Percentiles rank a stretch among this genome's conserved stretches.
phyloP scores from a whole-genome alignment of 2,797 vertebrate species.

The Odontamblyopus rebecca region DNA sequence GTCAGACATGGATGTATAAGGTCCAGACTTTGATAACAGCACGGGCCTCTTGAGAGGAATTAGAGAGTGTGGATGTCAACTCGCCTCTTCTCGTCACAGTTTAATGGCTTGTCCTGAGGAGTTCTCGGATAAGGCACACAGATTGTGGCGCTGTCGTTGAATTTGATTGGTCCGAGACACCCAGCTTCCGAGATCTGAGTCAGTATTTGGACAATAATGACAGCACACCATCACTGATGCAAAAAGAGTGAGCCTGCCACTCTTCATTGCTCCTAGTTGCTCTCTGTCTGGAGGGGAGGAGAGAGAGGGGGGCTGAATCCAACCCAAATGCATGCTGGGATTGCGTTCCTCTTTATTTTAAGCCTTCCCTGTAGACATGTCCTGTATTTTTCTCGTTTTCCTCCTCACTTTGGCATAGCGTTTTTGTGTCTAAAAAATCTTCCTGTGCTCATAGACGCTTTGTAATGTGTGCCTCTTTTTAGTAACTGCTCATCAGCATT shows the following conservation, averaged over 20 bases:
- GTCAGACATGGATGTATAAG: constrained; percentile 43
- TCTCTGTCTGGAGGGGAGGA: constrained; percentile 51
- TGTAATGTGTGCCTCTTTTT: constrained; percentile 41
- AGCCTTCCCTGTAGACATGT: constrained; percentile 84
- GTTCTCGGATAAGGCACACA: constrained; percentile 47
- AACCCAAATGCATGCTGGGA: constrained; percentile 81
- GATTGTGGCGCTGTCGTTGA: constrained; percentile 36
- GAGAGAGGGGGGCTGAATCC: constrained; percentile 59
- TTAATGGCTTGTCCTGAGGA: constrained; percentile 38
- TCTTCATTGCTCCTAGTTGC: constrained; percentile 65
- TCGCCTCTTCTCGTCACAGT: constrained; percentile 18
- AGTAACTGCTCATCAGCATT: constrained; percentile 23
- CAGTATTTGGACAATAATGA: constrained; percentile 51
- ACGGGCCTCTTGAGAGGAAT: constrained; percentile 42
- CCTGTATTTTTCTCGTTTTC: constrained; percentile 67
- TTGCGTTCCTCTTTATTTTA: constrained; percentile 84
- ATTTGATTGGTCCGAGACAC: constrained; percentile 51
- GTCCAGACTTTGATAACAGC: constrained; percentile 40
- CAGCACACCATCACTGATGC: constrained; percentile 45
- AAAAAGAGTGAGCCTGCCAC: constrained; percentile 51
- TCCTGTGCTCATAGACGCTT: constrained; percentile 36
- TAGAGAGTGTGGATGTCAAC: constrained; percentile 28
- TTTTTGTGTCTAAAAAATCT: constrained; percentile 52
- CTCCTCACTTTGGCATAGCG: constrained; percentile 48
- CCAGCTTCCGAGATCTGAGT: constrained; percentile 57